Conservation (phyloP, 2,888 invertebrate genomes). For the Willowsia nigromaculata region DNA sequence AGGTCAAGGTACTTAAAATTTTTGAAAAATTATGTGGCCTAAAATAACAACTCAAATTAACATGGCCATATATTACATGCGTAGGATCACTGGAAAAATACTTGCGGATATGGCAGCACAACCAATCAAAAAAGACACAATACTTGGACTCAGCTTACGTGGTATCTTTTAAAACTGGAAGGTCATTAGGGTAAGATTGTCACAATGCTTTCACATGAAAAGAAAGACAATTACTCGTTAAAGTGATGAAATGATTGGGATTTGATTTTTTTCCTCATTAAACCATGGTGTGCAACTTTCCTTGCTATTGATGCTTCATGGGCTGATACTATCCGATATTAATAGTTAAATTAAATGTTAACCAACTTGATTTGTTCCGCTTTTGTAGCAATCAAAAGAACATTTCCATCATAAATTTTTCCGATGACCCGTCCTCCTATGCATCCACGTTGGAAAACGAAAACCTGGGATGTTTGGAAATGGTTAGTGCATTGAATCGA, state of each 20-base stretch:
- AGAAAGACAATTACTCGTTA: no score
- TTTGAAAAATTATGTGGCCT: background rate
- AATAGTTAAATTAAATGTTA: no score
- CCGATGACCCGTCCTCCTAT: conserved; percentile 5
- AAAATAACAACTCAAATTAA: background rate
- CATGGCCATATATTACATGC: background rate
- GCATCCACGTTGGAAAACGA: background rate
- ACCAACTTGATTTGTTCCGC: no score
- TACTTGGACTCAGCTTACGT: conserved; percentile 10
- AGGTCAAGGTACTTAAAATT: background rate
- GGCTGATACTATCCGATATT: no score
- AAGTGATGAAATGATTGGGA: no score
- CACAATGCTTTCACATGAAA: no score
- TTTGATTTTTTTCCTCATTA: no score
- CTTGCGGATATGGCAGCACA: conserved; percentile 26
- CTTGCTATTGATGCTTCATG: no score
- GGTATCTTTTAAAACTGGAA: background rate
- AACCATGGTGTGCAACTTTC: no score
- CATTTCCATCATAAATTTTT: conserved; percentile 31
- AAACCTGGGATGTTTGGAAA: conserved; percentile 13
- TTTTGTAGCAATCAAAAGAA: no score
- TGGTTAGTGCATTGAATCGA: background rate
- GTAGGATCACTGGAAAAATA: conserved; percentile 40
- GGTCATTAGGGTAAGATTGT: background rate
- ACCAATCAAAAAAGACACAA: background rate